Percentiles rank a stretch among this genome's conserved stretches.
Evolutionary conservation across 2,113 vertebrate species (phyloP).

Genomic region (Macrotus californicus): DNA sequence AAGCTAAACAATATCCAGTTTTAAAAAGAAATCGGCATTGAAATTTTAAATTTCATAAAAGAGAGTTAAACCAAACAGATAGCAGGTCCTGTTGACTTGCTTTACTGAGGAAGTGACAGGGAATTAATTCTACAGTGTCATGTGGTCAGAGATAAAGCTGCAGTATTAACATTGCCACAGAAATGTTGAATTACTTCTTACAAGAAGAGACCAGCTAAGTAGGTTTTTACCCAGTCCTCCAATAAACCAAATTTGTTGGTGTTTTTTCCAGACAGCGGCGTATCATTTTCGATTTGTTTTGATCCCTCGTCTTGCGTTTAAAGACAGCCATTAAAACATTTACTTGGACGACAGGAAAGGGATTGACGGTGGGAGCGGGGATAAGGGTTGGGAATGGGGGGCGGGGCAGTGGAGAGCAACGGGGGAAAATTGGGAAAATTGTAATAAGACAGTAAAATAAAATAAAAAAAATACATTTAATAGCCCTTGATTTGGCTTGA

Average conservation of each 20-base stretch:
- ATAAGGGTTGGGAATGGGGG: no score
- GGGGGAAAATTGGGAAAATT: no score
- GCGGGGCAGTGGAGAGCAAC: no score
- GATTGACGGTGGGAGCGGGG: no score
- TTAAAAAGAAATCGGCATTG: slow-evolving; percentile 21
- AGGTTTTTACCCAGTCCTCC: background rate
- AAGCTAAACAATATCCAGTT: background rate
- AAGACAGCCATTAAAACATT: background rate
- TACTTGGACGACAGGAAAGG: background rate
- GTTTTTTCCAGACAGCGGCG: background rate
- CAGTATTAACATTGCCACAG: background rate
- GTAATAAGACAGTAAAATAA: no score
- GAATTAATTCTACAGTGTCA: background rate
- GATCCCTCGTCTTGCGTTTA: background rate
- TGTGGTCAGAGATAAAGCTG: slow-evolving; percentile 20
- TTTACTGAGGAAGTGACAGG: background rate
- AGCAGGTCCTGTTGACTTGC: background rate
- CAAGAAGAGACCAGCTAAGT: background rate
- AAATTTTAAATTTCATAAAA: slow-evolving; percentile 15
- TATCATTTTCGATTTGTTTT: background rate
- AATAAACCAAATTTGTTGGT: background rate
- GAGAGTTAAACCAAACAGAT: background rate
- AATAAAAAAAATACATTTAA: background rate
- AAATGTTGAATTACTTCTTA: background rate
- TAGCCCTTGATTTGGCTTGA: background rate